Percentiles rank a stretch among this genome's conserved stretches.
These are phyloP conservation scores for Orchesellides sinensis DNA, from an alignment of 2,888 invertebrate species.

Conservation along the genomic window DNA sequence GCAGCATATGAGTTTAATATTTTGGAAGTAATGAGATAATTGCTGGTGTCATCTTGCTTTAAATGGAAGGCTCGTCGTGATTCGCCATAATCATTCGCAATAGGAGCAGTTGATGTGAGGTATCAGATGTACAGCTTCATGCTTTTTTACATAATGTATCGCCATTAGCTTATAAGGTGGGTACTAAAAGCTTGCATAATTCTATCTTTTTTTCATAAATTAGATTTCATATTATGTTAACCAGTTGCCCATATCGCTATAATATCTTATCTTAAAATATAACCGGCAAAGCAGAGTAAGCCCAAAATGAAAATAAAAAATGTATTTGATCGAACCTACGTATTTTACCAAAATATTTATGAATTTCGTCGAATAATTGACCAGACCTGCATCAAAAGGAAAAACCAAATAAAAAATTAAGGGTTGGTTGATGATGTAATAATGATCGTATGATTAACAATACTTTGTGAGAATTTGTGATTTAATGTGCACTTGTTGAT, in stretches of 20 bases:
- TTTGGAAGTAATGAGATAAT: conserved; percentile 66
- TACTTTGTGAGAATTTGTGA: conserved; percentile 42
- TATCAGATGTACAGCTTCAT: background rate
- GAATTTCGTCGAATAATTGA: conserved; percentile 8
- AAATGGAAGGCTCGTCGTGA: conserved; percentile 59
- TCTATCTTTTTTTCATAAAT: background rate
- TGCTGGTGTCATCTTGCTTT: conserved; percentile 64
- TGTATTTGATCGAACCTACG: background rate
- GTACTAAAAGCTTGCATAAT: background rate
- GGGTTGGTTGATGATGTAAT: conserved; percentile 28
- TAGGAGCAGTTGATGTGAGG: conserved; percentile 3
- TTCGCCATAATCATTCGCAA: conserved; percentile 54
- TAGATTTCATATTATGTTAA: background rate
- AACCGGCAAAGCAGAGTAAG: no score
- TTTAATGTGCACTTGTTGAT: conserved; percentile 31
- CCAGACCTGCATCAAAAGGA: background rate
- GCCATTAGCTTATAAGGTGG: background rate
- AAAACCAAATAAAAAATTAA: background rate
- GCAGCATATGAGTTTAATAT: conserved; percentile 51
- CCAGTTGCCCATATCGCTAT: background rate
- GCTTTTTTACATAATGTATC: background rate
- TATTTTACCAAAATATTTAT: conserved; percentile 3
- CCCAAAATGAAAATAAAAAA: no score
- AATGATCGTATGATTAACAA: conserved; percentile 15
- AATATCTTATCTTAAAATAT: conserved; percentile 12